These are phyloP conservation scores for Thera obeliscata DNA, from an alignment of 2,888 invertebrate species.

Conservation along the genomic window DNA sequence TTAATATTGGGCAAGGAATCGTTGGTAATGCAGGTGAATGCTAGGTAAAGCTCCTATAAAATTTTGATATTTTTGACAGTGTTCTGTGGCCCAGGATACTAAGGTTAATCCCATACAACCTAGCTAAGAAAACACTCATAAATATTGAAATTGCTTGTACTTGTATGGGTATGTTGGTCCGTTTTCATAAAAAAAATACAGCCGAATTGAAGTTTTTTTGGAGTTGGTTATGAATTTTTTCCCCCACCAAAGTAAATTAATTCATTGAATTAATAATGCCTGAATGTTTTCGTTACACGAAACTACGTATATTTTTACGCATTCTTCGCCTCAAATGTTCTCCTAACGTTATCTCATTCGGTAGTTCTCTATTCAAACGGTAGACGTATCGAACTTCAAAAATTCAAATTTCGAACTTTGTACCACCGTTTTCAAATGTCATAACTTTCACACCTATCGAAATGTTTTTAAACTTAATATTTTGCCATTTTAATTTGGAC, in stretches of 20 bases:
- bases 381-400: slow-evolving; percentile 55
- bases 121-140: no score
- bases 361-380: slow-evolving; percentile 42
- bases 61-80: neutral
- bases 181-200: no score
- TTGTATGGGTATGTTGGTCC: no score
- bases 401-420: slow-evolving; percentile 62
- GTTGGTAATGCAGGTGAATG: slow-evolving; percentile 5
- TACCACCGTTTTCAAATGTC: slow-evolving; percentile 72
- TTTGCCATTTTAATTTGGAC: slow-evolving; percentile 32
- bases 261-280: no score
- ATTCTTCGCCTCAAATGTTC: neutral
- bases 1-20: slow-evolving; percentile 25
- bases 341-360: slow-evolving; percentile 13
- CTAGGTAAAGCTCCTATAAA: slow-evolving; percentile 9
- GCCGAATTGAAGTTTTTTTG: no score
- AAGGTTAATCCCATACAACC: no score
- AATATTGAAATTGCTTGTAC: no score
- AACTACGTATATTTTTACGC: no score
- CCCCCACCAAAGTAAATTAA: no score
- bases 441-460: slow-evolving; percentile 70
- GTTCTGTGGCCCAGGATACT: neutral
- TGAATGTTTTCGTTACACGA: no score
- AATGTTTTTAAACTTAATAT: slow-evolving; percentile 41
- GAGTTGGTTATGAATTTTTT: no score